Evolutionary conservation across 2,888 invertebrate genomes (phyloP), one percentile per base, ranked within the genome.

Genomic region (Mesochorus sp.): DNA sequence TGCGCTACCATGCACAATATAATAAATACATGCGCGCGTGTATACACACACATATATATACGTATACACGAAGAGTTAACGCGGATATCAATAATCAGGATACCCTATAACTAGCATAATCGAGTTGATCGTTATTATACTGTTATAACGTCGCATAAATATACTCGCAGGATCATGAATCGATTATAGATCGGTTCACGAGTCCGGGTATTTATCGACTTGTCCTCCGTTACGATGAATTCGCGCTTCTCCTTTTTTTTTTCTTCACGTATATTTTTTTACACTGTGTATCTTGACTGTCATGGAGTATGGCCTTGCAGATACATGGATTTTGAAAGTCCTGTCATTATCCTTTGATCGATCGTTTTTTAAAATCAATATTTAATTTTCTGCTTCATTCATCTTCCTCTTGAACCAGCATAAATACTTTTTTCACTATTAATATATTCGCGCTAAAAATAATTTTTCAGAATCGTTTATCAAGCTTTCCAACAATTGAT

Each of bases 201-300:
- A 57, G 73, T 74, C 73, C 66, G 66, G 64, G 66, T 57, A 57
- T 57, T 73, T 59, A 71, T 71, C 21, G 61, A 51, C 68, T 68
- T 71, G 49, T 71, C 51, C 51, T 61, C 59, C 59, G 59, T 39
- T 4, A 31, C 61, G 59, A 61, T 61, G 34, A 4, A 28, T 28
- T 37, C 19, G 39, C 37, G 24, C n/a, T 28, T 5, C 17, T 12
- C 47, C 19, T 5, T 17, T 1, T 8, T 6, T 53, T 53, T 28
- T 49, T 51, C 28, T 57, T 19, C 31, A 5, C n/a, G 17, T 19
- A 3, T 39, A 26, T 39, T 61, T 61, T 49, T 19, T 47, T 47
- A 17, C 19, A 47, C 2, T 19, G 10, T 19, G 19, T 17, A 44
- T 57, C 21, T 24, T 3, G 31, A 57, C 19, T 28, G 37, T 39